Conservation (phyloP, 2,113 vertebrate species). For the Gymnogyps californianus region DNA sequence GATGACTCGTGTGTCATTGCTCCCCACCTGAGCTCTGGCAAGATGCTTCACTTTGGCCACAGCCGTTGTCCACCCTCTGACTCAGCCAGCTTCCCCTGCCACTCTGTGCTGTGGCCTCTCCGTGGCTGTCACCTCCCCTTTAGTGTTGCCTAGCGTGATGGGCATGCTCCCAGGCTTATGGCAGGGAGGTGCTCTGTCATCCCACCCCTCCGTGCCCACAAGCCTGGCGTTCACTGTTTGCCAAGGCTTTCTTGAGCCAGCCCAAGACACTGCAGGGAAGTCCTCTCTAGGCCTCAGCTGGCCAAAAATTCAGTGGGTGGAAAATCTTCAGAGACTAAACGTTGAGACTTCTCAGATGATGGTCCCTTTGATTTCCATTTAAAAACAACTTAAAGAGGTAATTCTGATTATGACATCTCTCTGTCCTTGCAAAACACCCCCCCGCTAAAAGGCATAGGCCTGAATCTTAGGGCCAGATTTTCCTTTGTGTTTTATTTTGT, state of each 20-base stretch:
- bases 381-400: neutral
- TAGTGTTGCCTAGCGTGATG: neutral
- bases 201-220: neutral
- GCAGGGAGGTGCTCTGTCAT: neutral
- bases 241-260: neutral
- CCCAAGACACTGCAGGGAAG: neutral
- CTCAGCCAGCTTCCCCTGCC: neutral
- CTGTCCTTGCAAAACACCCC: conserved; percentile 15
- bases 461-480: neutral
- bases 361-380: neutral
- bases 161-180: neutral
- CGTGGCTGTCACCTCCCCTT: neutral
- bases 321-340: neutral
- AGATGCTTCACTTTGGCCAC: accelerated
- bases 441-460: neutral
- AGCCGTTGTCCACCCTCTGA: neutral
- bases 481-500: neutral
- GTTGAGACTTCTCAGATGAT: neutral
- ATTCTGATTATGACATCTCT: neutral
- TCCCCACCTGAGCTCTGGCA: neutral
- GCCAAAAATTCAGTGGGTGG: neutral
- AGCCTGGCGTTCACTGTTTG: neutral
- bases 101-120: neutral
- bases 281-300: neutral
- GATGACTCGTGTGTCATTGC: neutral